A percentile compares a stretch with the other conserved stretches of the same genome.
These are phyloP conservation scores for Onthophagus sagittarius DNA, from an alignment of 2,888 invertebrate genomes.

Conservation along the genomic window DNA sequence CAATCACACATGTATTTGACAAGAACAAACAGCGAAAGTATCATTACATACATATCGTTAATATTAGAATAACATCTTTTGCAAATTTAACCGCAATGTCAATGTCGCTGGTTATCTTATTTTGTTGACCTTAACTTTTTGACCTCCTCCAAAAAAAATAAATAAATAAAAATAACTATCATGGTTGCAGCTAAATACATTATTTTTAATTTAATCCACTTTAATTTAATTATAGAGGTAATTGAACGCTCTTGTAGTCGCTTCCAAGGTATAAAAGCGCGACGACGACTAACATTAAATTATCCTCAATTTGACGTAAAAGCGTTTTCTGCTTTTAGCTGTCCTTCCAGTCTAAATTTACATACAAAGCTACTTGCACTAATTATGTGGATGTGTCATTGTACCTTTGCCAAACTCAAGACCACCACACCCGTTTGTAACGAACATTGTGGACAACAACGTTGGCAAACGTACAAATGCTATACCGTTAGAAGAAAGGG, in stretches of 20 bases:
- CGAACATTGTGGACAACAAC: background rate
- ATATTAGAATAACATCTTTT: background rate
- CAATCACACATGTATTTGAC: background rate
- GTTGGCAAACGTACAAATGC: background rate
- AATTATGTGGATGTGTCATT: slow-evolving; percentile 5
- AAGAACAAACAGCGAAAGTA: background rate
- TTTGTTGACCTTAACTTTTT: background rate
- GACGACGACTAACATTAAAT: background rate
- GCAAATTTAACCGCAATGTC: background rate
- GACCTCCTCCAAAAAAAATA: background rate
- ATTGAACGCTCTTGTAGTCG: background rate
- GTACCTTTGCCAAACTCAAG: slow-evolving; percentile 1
- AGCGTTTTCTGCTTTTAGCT: slow-evolving; percentile 5
- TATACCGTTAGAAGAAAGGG: background rate
- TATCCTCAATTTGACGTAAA: background rate
- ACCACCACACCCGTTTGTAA: background rate
- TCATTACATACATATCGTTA: background rate
- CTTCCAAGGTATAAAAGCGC: background rate
- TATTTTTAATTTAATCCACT: background rate
- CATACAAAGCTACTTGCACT: slow-evolving; percentile 10
- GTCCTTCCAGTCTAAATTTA: slow-evolving; percentile 9
- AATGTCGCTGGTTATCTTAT: background rate
- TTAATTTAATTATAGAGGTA: background rate
- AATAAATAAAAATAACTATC: background rate
- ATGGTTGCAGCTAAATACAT: background rate